These are phyloP conservation scores for Meiosimyza decipiens DNA, from an alignment of 2,888 invertebrate species.

Conservation along the genomic window DNA sequence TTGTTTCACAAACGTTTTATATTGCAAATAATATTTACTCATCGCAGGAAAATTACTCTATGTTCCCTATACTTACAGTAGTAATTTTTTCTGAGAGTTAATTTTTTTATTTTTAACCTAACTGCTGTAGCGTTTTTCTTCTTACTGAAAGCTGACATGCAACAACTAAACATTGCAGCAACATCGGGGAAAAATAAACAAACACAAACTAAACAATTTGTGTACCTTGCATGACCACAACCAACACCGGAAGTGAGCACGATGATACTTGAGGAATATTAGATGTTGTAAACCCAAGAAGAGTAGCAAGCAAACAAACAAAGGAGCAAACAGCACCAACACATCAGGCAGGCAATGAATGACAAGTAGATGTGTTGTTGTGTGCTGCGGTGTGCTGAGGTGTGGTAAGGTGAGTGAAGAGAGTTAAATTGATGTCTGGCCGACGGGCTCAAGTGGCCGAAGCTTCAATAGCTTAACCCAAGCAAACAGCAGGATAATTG, in stretches of 20 bases:
- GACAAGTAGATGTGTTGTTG: background rate
- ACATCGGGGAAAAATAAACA: background rate
- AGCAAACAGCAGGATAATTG: slow-evolving; percentile 15
- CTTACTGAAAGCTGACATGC: background rate
- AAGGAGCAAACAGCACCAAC: background rate
- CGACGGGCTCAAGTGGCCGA: background rate
- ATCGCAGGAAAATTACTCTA: too few relatives aligned
- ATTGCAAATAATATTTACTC: background rate
- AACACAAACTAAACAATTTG: slow-evolving; percentile 16
- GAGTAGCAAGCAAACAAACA: slow-evolving; percentile 18
- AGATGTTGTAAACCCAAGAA: slow-evolving; percentile 37
- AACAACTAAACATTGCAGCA: background rate
- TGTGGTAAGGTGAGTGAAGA: background rate
- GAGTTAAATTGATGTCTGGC: background rate
- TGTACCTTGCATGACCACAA: slow-evolving; percentile 34
- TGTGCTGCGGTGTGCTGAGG: too few relatives aligned
- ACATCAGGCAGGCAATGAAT: background rate
- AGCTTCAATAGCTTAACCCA: background rate
- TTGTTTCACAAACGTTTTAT: background rate
- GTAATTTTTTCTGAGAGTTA: too few relatives aligned
- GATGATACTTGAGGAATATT: slow-evolving; percentile 43
- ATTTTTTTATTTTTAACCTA: too few relatives aligned
- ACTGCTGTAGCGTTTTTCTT: too few relatives aligned
- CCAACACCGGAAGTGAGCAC: slow-evolving; percentile 41
- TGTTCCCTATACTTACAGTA: too few relatives aligned